These are phyloP conservation scores for Macroglossus sobrinus DNA, from an alignment of 2,113 vertebrate genomes.

Conservation along the genomic window DNA sequence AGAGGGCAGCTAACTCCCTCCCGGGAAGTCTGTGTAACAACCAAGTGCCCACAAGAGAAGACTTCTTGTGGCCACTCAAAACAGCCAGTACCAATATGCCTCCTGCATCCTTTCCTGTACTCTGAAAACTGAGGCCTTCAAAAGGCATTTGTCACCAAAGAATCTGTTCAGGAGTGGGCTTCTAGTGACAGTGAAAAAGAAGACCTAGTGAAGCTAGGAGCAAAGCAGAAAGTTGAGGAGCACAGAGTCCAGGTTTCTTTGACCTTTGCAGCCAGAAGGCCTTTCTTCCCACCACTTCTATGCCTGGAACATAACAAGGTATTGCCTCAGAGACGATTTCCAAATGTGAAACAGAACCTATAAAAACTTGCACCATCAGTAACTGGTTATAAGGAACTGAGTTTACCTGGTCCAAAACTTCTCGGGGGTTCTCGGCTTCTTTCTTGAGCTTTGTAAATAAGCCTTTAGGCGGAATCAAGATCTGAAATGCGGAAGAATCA, in stretches of 20 bases:
- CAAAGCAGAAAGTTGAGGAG: not conserved
- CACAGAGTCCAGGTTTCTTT: not conserved
- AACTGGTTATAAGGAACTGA: not conserved
- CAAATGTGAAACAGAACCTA: not conserved
- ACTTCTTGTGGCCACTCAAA: not conserved
- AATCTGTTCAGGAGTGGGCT: not conserved
- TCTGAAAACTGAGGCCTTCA: not conserved
- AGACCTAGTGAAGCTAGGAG: not conserved
- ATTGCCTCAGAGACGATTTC: not conserved
- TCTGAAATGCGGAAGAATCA: conserved; percentile 78
- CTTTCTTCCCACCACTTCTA: not conserved
- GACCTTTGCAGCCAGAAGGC: not conserved
- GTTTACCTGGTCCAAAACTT: conserved; percentile 97
- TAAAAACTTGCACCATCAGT: not conserved
- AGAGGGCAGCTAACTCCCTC: not conserved
- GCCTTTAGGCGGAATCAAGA: conserved; percentile 97
- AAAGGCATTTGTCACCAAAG: not conserved
- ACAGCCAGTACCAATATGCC: not conserved
- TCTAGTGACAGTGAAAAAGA: not conserved
- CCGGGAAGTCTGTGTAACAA: not conserved
- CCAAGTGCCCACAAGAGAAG: not conserved
- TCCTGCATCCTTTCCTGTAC: not conserved
- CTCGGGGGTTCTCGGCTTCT: conserved; percentile 95
- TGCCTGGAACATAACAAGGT: not conserved
- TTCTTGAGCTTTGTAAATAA: conserved; percentile 94